A percentile compares a stretch with the other conserved stretches of the same genome.
Conservation (phyloP, 2,113 vertebrate species). For the Leucoraja erinaceus region DNA sequence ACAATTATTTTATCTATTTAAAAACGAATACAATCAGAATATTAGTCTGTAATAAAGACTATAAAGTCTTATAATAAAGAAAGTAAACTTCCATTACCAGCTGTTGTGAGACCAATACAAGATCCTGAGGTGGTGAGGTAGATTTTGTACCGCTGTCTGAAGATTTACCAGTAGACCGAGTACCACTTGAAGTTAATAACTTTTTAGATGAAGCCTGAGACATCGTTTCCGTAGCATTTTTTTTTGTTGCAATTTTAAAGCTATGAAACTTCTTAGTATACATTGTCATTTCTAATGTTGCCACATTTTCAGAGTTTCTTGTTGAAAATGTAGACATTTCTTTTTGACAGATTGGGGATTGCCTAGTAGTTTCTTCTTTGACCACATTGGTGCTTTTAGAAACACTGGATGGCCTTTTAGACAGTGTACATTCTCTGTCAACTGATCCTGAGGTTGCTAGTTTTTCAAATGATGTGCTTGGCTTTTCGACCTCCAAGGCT, state of each 20-base stretch:
- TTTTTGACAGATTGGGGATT: neutral
- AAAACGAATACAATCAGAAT: neutral
- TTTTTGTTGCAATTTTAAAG: slow-evolving; percentile 31
- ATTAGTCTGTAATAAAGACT: neutral
- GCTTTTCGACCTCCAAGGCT: neutral
- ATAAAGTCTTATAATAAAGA: too few species aligned
- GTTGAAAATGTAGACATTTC: neutral
- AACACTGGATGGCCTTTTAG: neutral
- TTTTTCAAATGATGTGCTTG: neutral
- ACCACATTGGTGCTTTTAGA: neutral
- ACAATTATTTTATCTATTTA: neutral
- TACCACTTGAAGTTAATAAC: neutral
- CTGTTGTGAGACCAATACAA: neutral
- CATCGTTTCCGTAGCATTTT: neutral
- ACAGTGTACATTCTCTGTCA: neutral
- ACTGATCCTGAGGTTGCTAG: neutral
- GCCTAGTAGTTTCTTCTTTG: neutral
- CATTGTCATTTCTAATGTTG: neutral
- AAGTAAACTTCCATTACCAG: slow-evolving; percentile 11
- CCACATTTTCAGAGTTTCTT: neutral
- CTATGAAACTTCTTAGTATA: slow-evolving; percentile 19
- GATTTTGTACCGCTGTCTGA: neutral
- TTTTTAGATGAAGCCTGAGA: neutral
- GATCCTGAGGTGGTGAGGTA: neutral
- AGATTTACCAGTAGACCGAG: neutral